Base-by-base conservation (phyloP, 2,113 vertebrate genomes). In the Pseudopodoces humilis region DNA sequence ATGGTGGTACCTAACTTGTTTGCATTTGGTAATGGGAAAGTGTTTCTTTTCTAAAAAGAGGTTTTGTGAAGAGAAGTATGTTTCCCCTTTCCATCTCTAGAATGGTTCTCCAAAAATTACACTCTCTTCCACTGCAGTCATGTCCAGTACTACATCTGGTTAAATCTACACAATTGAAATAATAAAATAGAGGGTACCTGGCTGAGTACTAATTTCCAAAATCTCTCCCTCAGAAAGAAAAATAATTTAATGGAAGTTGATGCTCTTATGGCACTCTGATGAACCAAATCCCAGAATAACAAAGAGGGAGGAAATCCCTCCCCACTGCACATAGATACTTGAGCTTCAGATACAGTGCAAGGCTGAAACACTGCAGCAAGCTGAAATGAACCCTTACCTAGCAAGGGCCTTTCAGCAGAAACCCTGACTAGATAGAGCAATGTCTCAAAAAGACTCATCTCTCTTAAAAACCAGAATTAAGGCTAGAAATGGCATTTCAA, bases 1-100 rank as follows among this genome's bases (percentile, higher is more conserved):
- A 94, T 95, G 75, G 86, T 64, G 65, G 79, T 43, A 85, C 74
- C 27, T 37, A 82, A 92, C n/a, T 53, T 87, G 33, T 56, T 93
- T 80, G 58, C 10, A 14, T 53, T 69, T 55, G 10, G 46, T 80
- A 90, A 62, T 41, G 33, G 44, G 15, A 50, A 71, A 64, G 23
- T 31, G 24, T 46, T 59, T 49, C 4, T 83, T 79, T 72, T 55
- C 33, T 25, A 60, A 49, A 69, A 94, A 78, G 19, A 83, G 11
- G 7, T 58, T 64, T 56, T 67, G 24, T 49, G 65, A 70, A 75
- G 55, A 35, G n/a, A 67, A 87, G 33, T 25, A 41, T 4, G 12
- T 74, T 89, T 65, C 8, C 20, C 16, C 7, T 78, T 69, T 21
- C 4, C 7, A 74, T 52, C 27, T 60, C 56, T 56, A 7, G 7